Base-by-base conservation (phyloP, 2,888 invertebrate genomes). In the Exocentrus adspersus region DNA sequence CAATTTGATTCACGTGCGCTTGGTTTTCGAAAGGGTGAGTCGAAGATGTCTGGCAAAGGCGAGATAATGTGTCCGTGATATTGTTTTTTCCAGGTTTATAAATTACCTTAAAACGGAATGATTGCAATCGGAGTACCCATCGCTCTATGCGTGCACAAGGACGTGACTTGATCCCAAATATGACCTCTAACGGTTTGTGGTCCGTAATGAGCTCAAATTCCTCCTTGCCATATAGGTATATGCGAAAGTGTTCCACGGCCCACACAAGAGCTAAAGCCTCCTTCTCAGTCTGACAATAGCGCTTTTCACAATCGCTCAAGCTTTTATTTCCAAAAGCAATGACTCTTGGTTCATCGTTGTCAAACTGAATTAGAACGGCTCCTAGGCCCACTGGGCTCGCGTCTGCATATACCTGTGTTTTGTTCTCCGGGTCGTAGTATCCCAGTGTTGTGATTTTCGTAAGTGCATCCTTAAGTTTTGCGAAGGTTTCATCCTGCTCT, bases 241-340 rank as follows among this genome's bases (percentile, higher is more conserved):
- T 65, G 24, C 69, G 56, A 30, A 75, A 72, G 30, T 64, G 63
- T 57, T 74, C 80, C 79, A 60, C 77, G 61, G 79, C 81, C 73
- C 77, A 83, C 3, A 83, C 74, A 17, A 82, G 65, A 2, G 79
- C 78, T n/a, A 82, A 71, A 6, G 79, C 80, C 68, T 80, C 50
- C 28, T 76, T 76, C 67, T 79, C 78, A 5, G 76, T 76, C 64
- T 79, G 78, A 5, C 75, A 83, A 67, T 79, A 78, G 7, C 72
- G 37, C 50, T 63, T 72, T 50, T 76, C 72, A 20, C 64, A 64
- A 7, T 75, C 70, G 6, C 72, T 63, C 16, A 75, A 48, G 37
- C 65, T 75, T 62, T 72, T 74, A 59, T 71, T 75, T 21, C 70
- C 73, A 60, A n/a, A n/a, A n/a, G n/a, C n/a, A n/a, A n/a, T n/a